phyloP scores from a whole-genome alignment of 2,113 vertebrate species.

The Herpetotheres cachinnans region DNA sequence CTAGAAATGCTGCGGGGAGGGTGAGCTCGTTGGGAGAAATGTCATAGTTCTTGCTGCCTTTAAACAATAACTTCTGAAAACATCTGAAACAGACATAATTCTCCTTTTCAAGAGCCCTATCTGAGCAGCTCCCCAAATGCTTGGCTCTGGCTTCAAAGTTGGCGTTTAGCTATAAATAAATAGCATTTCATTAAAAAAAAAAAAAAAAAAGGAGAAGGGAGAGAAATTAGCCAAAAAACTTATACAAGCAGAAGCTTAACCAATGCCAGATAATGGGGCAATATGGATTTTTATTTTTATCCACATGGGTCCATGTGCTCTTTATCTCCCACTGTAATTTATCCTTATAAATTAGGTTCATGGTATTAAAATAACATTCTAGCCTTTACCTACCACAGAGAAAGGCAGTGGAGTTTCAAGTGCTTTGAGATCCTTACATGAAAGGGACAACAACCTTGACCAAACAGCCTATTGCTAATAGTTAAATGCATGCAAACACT shows the following conservation, averaged over 20 bases:
- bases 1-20: neutral
- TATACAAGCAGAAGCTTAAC: conserved; percentile 51
- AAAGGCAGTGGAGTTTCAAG: conserved; percentile 8
- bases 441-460: conserved; percentile 13
- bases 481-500: neutral
- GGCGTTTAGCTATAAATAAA: conserved; percentile 60
- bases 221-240: conserved; percentile 55
- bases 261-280: conserved; percentile 55
- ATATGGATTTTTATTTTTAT: conserved; percentile 61
- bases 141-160: conserved; percentile 61
- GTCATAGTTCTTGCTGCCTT: neutral
- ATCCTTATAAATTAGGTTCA: conserved; percentile 47
- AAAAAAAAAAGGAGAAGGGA: neutral
- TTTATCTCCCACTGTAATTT: conserved; percentile 62
- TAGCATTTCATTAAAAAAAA: conserved; percentile 40
- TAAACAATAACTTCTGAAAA: conserved; percentile 61
- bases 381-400: conserved; percentile 58
- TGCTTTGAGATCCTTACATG: conserved; percentile 41
- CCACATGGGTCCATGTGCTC: conserved; percentile 19
- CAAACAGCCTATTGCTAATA: neutral
- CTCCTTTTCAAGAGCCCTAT: conserved; percentile 39
- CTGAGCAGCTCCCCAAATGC: conserved; percentile 52
- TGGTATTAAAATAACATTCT: conserved; percentile 57
- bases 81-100: conserved; percentile 50
- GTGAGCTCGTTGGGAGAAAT: neutral